phyloP scores from a whole-genome alignment of 2,888 invertebrate genomes.

The Bembecia ichneumoniformis region DNA sequence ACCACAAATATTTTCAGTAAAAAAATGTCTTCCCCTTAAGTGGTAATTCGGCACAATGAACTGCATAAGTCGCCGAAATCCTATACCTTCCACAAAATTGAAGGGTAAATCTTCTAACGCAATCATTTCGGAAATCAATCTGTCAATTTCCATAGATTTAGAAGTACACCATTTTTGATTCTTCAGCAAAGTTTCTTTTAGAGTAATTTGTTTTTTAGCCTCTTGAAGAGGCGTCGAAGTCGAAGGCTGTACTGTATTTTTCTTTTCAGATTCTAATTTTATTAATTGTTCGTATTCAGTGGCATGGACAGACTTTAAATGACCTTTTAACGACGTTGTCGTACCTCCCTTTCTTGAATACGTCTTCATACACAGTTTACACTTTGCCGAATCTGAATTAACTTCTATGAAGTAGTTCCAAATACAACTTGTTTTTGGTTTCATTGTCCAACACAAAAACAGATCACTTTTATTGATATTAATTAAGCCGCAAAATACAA shows the following conservation, averaged over 20 bases:
- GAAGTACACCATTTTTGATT: constrained; percentile 11
- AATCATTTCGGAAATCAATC: no score
- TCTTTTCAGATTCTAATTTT: constrained; percentile 8
- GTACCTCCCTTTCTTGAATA: constrained; percentile 14
- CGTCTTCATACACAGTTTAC: constrained; percentile 13
- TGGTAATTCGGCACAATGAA: no score
- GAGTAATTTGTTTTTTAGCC: constrained; percentile 9
- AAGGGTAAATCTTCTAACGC: no score
- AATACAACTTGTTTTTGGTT: no score
- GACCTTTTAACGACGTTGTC: constrained; percentile 12
- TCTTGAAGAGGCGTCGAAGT: constrained; percentile 10
- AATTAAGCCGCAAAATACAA: constrained; percentile 14
- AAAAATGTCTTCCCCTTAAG: no score
- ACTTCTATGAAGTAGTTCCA: constrained; percentile 11
- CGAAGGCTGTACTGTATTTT: constrained; percentile 10
- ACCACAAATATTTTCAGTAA: constrained; percentile 15
- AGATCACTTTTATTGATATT: constrained; percentile 13
- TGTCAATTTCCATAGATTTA: no score
- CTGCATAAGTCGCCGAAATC: no score
- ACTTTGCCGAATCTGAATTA: constrained; percentile 9
- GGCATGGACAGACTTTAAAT: constrained; percentile 11
- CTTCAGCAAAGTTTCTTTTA: constrained; percentile 10
- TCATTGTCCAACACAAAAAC: constrained; percentile 4
- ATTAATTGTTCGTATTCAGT: constrained; percentile 9
- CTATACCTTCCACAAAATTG: no score